Evolutionary conservation across 2,888 invertebrate genomes (phyloP), one percentile per base, ranked within the genome.

Genomic region (Piscicola geometra): DNA sequence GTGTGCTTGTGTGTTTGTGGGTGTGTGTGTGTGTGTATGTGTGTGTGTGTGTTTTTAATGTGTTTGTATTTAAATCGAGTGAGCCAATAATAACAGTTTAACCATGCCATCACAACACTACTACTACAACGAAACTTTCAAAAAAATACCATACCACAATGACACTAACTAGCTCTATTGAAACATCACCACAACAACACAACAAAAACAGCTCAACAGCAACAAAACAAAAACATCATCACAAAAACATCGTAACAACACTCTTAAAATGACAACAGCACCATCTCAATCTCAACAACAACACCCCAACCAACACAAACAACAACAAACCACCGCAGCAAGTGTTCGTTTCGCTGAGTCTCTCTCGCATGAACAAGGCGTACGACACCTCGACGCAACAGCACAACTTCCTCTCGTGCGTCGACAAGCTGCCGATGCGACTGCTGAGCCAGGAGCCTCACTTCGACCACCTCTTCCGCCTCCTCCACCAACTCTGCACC

Each of bases 401-500:
- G 36, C 64, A 35, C 35, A 30, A 30, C 30, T 25, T 32, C 25
- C 30, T 33, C 9, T 32, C 32, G 3, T 64, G 56, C 1, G 32
- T 73, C 75, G 91, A 93, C 77, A 91, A 91, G 18, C 87, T 94
- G 67, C 95, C 95, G 0, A 93, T 94, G 21, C 88, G 93, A 75
- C 86, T 95, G 25, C 87, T 96, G 9, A 87, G 95, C 50, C 90
- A 92, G 83, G 91, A 93, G 15, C 90, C 90, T 73, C 93, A 94
- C 87, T 95, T 95, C 86, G 92, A 93, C 83, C 93, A 94, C 81
- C 88, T 96, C 1, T 94, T 95, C 86, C 90, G 90, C 50, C 87
- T 95, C 60, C 93, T 95, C 92, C 92, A 94, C 83, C 93, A 92
- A 0, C 87, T 96, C 30, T 93, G 93, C 69, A 90, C 91, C 81